These are phyloP conservation scores for Eleginops maclovinus DNA, from an alignment of 2,113 vertebrate species.

Conservation along the genomic window DNA sequence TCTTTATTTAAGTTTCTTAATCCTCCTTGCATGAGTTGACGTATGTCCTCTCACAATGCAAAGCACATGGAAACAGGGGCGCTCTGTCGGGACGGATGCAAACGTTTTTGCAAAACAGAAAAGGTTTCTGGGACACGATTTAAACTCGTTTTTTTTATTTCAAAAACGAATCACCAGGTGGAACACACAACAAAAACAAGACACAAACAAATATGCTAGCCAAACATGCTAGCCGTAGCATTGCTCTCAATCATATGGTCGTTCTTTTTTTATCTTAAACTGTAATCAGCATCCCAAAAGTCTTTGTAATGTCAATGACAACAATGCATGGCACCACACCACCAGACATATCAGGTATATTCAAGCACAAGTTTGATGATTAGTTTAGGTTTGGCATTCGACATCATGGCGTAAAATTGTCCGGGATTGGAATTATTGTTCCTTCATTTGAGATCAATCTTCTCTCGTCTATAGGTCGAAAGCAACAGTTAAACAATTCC, in stretches of 20 bases:
- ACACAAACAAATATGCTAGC: too few relatives aligned
- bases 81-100: neutral
- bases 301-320: too few relatives aligned
- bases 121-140: neutral
- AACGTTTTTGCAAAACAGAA: conserved; percentile 34
- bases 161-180: neutral
- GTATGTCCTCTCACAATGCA: conserved; percentile 38
- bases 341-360: neutral
- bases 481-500: neutral
- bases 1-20: neutral
- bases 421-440: too few relatives aligned
- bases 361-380: neutral
- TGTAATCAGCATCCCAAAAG: neutral
- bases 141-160: conserved; percentile 2
- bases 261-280: neutral
- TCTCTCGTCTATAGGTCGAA: neutral
- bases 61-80: conserved; percentile 29
- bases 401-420: too few relatives aligned
- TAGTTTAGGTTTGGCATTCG: neutral
- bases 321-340: neutral
- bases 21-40: neutral
- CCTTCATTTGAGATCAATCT: too few relatives aligned
- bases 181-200: neutral
- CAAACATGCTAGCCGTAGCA: neutral
- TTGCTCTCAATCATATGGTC: neutral